Conservation (phyloP, 2,888 invertebrate species). For the Cantharis nigra region DNA sequence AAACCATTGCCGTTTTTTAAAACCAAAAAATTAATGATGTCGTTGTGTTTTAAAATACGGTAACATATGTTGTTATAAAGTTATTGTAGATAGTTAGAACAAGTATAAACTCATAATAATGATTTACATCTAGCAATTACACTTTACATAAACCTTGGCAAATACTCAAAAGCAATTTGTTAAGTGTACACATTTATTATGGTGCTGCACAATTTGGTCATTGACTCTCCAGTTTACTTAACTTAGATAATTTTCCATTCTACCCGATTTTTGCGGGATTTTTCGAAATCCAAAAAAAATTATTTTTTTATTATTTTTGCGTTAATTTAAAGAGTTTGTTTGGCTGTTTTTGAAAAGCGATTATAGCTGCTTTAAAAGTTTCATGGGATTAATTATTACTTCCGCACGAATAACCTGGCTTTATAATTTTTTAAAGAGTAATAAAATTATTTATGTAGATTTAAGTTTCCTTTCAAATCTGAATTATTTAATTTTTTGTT, state of each 20-base stretch:
- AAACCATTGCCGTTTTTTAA: background rate
- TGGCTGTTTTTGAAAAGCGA: background rate
- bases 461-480: background rate
- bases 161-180: conserved; percentile 28
- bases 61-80: conserved; percentile 11
- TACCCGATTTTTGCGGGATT: background rate
- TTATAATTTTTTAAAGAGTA: background rate
- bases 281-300: background rate
- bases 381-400: background rate
- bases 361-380: background rate
- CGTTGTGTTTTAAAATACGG: background rate
- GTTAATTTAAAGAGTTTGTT: background rate
- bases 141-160: conserved; percentile 27
- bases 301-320: too few relatives aligned
- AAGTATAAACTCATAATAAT: conserved; percentile 22
- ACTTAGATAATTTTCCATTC: background rate
- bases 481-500: background rate
- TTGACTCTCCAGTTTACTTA: conserved; percentile 3
- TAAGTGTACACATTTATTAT: conserved; percentile 24
- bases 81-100: conserved; percentile 11
- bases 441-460: background rate
- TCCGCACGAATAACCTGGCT: background rate
- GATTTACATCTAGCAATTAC: conserved; percentile 26
- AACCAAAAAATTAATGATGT: background rate
- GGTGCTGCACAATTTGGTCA: conserved; percentile 16